Conservation (phyloP, 2,888 invertebrate genomes). For the Empis stercorea region DNA sequence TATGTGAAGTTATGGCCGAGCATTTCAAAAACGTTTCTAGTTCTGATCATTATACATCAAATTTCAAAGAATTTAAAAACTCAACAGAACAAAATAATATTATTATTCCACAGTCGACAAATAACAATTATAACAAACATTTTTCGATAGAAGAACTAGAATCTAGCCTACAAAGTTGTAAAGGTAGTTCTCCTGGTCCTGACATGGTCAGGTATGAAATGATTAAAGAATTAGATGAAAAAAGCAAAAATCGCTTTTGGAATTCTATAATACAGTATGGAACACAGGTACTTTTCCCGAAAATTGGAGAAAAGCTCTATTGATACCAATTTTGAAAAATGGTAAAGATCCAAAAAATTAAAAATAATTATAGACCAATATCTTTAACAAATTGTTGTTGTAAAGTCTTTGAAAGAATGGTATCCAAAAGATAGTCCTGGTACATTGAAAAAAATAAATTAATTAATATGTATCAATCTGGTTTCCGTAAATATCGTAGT, state of each 20-base stretch:
- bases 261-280: neutral
- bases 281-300: neutral
- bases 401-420: conserved; percentile 1
- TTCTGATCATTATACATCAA: neutral
- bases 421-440: neutral
- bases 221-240: neutral
- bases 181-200: neutral
- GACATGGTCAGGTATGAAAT: neutral
- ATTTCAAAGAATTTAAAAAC: neutral
- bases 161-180: neutral
- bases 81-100: neutral
- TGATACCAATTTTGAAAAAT: neutral
- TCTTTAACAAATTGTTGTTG: neutral
- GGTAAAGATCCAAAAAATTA: neutral
- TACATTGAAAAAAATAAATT: neutral
- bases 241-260: neutral
- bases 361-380: neutral
- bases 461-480: neutral
- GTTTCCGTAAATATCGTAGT: neutral
- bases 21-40: neutral
- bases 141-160: neutral
- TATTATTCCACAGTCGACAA: no score
- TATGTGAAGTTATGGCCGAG: neutral
- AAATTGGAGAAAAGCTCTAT: neutral
- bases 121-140: neutral